Evolutionary conservation across 1,140 invertebrate genomes (phyloP).

Genomic region (Atopsyche davidsoni): DNA sequence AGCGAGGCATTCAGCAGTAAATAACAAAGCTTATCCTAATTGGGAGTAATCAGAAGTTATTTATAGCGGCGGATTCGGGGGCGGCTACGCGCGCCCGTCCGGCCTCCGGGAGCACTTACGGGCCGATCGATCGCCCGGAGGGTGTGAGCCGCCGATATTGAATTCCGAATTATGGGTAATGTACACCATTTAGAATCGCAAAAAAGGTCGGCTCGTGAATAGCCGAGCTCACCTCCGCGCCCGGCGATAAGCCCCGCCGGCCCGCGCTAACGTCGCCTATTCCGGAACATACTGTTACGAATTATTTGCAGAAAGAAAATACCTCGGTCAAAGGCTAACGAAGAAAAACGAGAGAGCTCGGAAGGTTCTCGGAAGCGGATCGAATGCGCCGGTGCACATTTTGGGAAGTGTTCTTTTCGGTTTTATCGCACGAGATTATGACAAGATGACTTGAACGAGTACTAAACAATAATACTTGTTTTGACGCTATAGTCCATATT

Average conservation of each 20-base stretch:
- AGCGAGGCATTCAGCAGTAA: too few species aligned
- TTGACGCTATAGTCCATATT: too few species aligned
- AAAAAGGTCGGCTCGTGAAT: conserved; percentile 22
- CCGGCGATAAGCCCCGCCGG: conserved; percentile 8
- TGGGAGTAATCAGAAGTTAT: too few species aligned
- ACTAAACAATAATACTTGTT: too few species aligned
- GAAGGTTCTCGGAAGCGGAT: neutral
- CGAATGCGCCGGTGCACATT: too few species aligned
- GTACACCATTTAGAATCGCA: conserved; percentile 22
- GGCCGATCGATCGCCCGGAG: neutral
- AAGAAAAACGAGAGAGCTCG: conserved; percentile 22
- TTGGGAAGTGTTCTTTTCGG: too few species aligned
- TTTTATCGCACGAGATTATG: too few species aligned
- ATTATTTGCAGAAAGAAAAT: conserved; percentile 13
- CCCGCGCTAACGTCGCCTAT: conserved; percentile 5
- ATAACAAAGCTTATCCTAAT: too few species aligned
- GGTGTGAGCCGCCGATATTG: conserved; percentile 22
- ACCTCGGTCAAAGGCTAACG: conserved; percentile 18
- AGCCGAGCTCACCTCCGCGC: conserved; percentile 8
- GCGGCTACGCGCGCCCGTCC: too few species aligned
- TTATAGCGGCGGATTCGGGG: too few species aligned
- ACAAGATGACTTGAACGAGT: too few species aligned
- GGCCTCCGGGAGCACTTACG: conserved; percentile 8
- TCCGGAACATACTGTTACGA: conserved; percentile 10
- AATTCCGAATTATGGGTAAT: conserved; percentile 28